A percentile compares a stretch with the other conserved stretches of the same genome.
Evolutionary conservation across 2,797 vertebrate species (phyloP).

Genomic region (Centroberyx gerrardi): DNA sequence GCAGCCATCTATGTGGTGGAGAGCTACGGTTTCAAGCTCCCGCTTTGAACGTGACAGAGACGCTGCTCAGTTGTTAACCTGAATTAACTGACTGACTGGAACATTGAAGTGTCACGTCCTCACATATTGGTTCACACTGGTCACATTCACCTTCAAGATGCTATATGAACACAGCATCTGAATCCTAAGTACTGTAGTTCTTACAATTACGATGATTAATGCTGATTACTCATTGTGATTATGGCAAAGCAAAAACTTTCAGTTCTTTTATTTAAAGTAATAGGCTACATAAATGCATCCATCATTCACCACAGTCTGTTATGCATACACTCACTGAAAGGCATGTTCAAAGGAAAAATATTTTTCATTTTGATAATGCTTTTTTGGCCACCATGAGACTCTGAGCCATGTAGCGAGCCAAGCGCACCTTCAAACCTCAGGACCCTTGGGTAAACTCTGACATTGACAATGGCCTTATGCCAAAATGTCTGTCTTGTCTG

Average conservation of each 20-base stretch:
- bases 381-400: constrained; percentile 30
- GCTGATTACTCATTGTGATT: constrained; percentile 39
- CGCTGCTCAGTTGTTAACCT: background rate
- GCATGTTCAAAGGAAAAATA: background rate
- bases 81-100: background rate
- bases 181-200: background rate
- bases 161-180: constrained; percentile 27
- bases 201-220: constrained; percentile 48
- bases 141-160: constrained; percentile 17
- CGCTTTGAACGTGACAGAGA: constrained; percentile 21
- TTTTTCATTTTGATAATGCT: constrained; percentile 64
- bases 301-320: constrained; percentile 19
- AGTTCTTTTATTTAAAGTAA: constrained; percentile 44
- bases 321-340: constrained; percentile 44
- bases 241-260: background rate
- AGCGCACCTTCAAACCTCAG: constrained; percentile 11
- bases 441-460: constrained; percentile 17
- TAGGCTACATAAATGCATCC: constrained; percentile 29
- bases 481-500: constrained; percentile 24
- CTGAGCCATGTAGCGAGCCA: constrained; percentile 13
- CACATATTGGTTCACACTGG: background rate
- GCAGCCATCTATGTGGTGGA: constrained; percentile 44
- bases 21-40: constrained; percentile 44
- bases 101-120: background rate
- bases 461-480: constrained; percentile 10